Evolutionary conservation across 2,888 invertebrate genomes (phyloP).

Genomic region (Tiliacea aurago): DNA sequence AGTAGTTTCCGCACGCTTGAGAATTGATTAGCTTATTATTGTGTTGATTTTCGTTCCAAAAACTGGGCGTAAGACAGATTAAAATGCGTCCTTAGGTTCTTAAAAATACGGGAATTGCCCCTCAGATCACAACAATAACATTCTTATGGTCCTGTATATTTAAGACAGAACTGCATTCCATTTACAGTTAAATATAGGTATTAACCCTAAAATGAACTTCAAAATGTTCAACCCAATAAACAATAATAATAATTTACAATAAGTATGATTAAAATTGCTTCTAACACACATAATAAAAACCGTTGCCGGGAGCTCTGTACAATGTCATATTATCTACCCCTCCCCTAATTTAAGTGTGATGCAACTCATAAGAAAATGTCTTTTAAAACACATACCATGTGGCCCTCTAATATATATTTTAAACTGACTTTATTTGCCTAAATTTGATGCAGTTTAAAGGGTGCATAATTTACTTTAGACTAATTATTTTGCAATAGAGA

Average conservation of each 20-base stretch:
- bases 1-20: too few relatives aligned
- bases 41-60: background rate
- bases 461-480: conserved; percentile 89
- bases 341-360: conserved; percentile 75
- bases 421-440: conserved; percentile 84
- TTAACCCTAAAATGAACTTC: background rate
- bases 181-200: background rate
- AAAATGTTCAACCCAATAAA: conserved; percentile 19
- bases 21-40: background rate
- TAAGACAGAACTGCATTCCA: background rate
- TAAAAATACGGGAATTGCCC: background rate
- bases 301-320: conserved; percentile 68
- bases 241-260: conserved; percentile 57
- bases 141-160: background rate
- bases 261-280: conserved; percentile 64
- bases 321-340: conserved; percentile 79
- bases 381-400: conserved; percentile 85
- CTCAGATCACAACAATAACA: background rate
- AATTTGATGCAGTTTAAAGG: conserved; percentile 89
- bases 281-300: conserved; percentile 63
- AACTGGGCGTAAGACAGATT: background rate
- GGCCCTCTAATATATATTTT: conserved; percentile 85
- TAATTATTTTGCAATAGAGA: conserved; percentile 89
- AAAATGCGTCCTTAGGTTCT: background rate
- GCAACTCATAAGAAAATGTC: conserved; percentile 81